Evolutionary conservation across 1,140 invertebrate genomes (phyloP).

Genomic region (Adoxophyes honmai): DNA sequence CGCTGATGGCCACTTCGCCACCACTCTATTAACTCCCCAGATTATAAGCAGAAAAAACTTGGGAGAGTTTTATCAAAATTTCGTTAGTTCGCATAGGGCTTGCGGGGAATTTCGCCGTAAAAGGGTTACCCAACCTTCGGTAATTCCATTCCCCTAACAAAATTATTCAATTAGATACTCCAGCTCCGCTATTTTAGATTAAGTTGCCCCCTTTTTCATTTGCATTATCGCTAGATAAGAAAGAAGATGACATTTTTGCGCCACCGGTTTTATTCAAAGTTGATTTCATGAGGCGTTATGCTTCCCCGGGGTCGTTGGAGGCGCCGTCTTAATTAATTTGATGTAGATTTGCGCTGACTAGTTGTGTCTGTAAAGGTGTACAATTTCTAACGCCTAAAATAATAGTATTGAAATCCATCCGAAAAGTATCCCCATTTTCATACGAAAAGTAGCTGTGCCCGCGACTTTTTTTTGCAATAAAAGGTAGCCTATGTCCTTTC

Average conservation of each 20-base stretch:
- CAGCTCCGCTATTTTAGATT: slow-evolving; percentile 14
- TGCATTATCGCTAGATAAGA: slow-evolving; percentile 1
- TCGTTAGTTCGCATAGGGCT: neutral
- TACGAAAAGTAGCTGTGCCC: too few relatives aligned
- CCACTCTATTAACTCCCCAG: neutral
- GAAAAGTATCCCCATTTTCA: too few relatives aligned
- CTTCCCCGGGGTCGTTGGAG: neutral
- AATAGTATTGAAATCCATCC: too few relatives aligned
- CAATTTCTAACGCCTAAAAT: too few relatives aligned
- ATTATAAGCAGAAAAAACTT: neutral
- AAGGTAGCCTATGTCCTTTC: too few relatives aligned
- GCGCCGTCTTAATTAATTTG: neutral
- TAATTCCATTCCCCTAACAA: slow-evolving; percentile 10
- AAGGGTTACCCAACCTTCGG: slow-evolving; percentile 13
- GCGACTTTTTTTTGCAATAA: too few relatives aligned
- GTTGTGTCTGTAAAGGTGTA: too few relatives aligned
- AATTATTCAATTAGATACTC: slow-evolving; percentile 17
- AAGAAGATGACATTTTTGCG: slow-evolving; percentile 6
- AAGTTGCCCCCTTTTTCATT: slow-evolving; percentile 9
- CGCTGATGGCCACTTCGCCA: neutral
- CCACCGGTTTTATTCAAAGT: neutral
- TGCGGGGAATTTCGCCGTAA: slow-evolving; percentile 10
- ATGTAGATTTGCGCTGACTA: too few relatives aligned
- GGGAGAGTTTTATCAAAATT: neutral
- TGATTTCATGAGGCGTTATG: slow-evolving; percentile 2